Evolutionary conservation across 2,797 vertebrate species (phyloP), one percentile per base, ranked within the genome.

Genomic region (Enteromius unitaeniatus): DNA sequence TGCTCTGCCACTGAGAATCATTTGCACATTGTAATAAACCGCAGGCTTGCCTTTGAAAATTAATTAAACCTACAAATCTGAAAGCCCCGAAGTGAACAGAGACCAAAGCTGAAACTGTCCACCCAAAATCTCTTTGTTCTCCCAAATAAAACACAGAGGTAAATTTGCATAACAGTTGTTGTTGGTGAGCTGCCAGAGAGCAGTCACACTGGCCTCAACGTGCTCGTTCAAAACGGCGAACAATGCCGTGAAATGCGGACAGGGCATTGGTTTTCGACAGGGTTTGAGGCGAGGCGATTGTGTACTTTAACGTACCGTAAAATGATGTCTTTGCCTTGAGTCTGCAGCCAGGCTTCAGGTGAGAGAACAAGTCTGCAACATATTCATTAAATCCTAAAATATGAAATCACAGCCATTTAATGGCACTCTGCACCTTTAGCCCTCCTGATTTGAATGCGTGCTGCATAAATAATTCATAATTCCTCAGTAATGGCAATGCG

Each of bases 361-460:
- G 78, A 86, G 40, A 82, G 70, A 88, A 88, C 65, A 64, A 85
- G 84, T 88, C 90, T 81, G 14, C 58, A 87, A 90, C 86, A 89
- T 91, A 92, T 93, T 94, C 92, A 94, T 95, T 92, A 93, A 89
- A 88, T 87, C 69, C 91, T 88, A 91, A 93, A 78, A 94, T 92
- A 83, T 89, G 89, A 90, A 94, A 94, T 93, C 89, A 88, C 82
- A 92, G 92, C 45, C 76, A 90, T 92, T 93, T 90, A 85, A 90
- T 87, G 88, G 86, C 88, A 86, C 73, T 76, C 10, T 86, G 75
- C 92, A 92, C 93, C 93, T 92, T 91, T 90, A 86, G 87, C 90
- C 90, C 82, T 79, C 3, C 89, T 89, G 88, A 91, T 93, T 93
- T 92, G 83, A 92, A 91, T 90, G 86, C 87, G 42, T 87, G 67